Evolutionary conservation across 2,888 invertebrate species (phyloP), one percentile per base, ranked within the genome.

Genomic region (Oscheius myriophilus): DNA sequence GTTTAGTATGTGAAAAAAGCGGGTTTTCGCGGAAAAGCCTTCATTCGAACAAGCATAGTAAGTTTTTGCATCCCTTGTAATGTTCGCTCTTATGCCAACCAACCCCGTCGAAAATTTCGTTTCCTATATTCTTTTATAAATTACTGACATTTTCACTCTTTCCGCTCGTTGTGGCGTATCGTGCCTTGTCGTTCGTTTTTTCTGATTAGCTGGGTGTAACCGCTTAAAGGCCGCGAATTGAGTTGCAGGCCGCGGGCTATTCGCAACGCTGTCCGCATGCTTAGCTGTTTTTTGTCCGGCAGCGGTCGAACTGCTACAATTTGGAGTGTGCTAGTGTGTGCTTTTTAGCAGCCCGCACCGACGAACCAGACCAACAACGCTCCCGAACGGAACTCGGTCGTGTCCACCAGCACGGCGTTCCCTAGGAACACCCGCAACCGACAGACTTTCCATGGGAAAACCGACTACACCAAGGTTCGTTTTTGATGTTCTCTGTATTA

Each of bases 361-460:
- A 49, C 57, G 41, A 41, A 57, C n/a, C 57, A 43, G 12, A 2
- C 18, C 55, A 65, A 54, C 64, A 65, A 61, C 46, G 49, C 26
- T 16, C 43, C 58, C 18, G 43, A 45, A 49, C 57, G 41, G 18
- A 57, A 18, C 57, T 23, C 63, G 33, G 59, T 26, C 51, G 55
- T 51, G 53, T 33, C 33, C 33, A 46, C 57, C 23, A 66, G 42
- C 39, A 55, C 75, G 49, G 78, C 78, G 26, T 83, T 84, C 70
- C 82, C 87, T 9, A 67, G 87, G 53, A 81, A 84, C 61, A 81
- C 84, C 9, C 65, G 83, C 2, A 85, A 84, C 64, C 79, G 86
- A 25, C 86, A 85, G 71, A 86, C 87, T 26, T 87, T 86, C 76
- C 87, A 86, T 63, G 87, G 86, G 51, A 84, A 85, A 67, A 85